Base-by-base conservation (phyloP, 2,888 invertebrate species). In the Stegophylla sp. region DNA sequence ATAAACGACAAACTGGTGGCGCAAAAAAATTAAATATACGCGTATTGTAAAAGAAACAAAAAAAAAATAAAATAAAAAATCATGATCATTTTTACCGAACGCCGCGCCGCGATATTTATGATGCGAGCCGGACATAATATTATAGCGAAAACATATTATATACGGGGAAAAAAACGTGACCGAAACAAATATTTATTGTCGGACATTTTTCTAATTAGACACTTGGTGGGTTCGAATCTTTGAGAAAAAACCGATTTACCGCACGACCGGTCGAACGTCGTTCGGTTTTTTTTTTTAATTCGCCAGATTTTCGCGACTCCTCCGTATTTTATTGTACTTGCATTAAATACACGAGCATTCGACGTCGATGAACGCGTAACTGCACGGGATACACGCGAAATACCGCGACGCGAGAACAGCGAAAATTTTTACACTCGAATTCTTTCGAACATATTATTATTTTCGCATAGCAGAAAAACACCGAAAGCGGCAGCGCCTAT, bases 1-100 rank as follows among this genome's bases (percentile, higher is more conserved):
- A 79, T 79, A 79, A 79, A 79, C 69, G 79, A 79, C 79, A 79
- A 79, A 79, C 79, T 79, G 69, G 79, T 71, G 79, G 79, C 69
- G 71, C 79, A 71, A 79, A 79, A n/a, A 79, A 71, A 71, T 77
- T 63, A 77, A 28, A 69, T 67, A 61, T 15, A 48, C 26, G 48
- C 10, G 53, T 71, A 41, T 51, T 43, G 10, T 43, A 43, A 9
- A 43, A 9, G n/a, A 43, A 4, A 10, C 10, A 43, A 43, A 75
- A 1, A 17, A 45, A 76, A 53, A 45, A 51, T 63, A 64, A 64
- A 45, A 56, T 63, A 43, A 56, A 59, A 67, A 53, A 75, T 59
- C 67, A 45, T 48, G 51, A 43, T 59, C 77, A 69, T 64, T 53
- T 76, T 51, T n/a, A 41, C 75, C 9, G 75, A 64, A 64, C 75